Percentiles rank a stretch among this genome's conserved stretches.
These are phyloP conservation scores for Lasioglossum figueresi DNA, from an alignment of 2,888 invertebrate genomes.

Conservation along the genomic window DNA sequence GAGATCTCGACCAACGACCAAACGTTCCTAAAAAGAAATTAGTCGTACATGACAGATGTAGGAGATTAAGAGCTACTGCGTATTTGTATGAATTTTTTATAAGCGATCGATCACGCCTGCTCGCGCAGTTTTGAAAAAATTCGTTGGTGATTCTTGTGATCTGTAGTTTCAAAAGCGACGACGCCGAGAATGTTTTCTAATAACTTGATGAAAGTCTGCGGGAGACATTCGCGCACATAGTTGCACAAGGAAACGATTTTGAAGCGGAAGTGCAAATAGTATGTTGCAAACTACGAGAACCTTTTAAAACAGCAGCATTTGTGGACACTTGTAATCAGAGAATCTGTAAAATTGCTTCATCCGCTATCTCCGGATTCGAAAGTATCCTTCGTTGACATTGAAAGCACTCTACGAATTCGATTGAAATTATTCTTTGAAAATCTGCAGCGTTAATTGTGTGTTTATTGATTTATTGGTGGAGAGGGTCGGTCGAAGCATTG, in stretches of 20 bases:
- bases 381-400: neutral
- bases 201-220: neutral
- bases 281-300: neutral
- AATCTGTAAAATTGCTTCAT: neutral
- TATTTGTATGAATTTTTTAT: neutral
- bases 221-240: neutral
- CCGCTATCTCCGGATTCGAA: constrained; percentile 4
- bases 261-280: neutral
- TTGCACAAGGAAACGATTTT: constrained; percentile 4
- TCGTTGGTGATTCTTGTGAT: neutral
- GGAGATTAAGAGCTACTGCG: neutral
- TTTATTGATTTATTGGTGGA: neutral
- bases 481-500: neutral
- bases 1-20: neutral
- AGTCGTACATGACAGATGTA: neutral
- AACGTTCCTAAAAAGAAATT: neutral
- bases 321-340: neutral
- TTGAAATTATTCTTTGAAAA: neutral
- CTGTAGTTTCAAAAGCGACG: neutral
- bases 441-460: neutral
- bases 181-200: neutral
- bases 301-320: neutral
- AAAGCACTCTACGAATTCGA: neutral
- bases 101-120: neutral
- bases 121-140: neutral